These are phyloP conservation scores for Rhyacophila evoluta DNA, from an alignment of 2,888 invertebrate genomes.

Conservation along the genomic window DNA sequence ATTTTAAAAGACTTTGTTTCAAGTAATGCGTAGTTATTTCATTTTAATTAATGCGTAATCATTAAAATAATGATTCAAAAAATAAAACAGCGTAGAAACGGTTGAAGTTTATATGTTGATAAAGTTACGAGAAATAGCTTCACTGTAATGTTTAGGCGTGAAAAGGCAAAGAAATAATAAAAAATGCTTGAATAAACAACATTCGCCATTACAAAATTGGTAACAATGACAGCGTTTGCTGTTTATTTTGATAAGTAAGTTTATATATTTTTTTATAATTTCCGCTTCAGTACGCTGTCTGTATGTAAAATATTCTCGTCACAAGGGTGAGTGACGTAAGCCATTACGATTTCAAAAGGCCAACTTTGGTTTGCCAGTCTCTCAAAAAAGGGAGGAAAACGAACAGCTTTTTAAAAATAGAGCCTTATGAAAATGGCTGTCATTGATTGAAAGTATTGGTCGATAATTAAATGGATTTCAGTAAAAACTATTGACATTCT, in stretches of 20 bases:
- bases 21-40: too few relatives aligned
- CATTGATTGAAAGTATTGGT: background rate
- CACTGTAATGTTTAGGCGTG: too few relatives aligned
- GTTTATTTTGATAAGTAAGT: background rate
- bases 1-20: too few relatives aligned
- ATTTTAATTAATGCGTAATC: too few relatives aligned
- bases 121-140: too few relatives aligned
- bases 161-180: too few relatives aligned
- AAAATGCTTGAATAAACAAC: background rate
- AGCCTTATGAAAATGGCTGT: background rate
- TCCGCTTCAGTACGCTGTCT: background rate
- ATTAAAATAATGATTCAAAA: too few relatives aligned
- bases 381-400: constrained; percentile 9
- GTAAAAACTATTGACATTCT: too few relatives aligned
- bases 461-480: background rate
- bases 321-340: constrained; percentile 35
- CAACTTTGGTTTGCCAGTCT: background rate
- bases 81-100: too few relatives aligned
- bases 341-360: constrained; percentile 41
- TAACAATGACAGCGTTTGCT: background rate
- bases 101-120: too few relatives aligned
- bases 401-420: background rate
- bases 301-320: constrained; percentile 26
- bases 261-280: constrained; percentile 1
- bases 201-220: background rate